phyloP scores from a whole-genome alignment of 2,888 invertebrate genomes.

The Nineta flava region DNA sequence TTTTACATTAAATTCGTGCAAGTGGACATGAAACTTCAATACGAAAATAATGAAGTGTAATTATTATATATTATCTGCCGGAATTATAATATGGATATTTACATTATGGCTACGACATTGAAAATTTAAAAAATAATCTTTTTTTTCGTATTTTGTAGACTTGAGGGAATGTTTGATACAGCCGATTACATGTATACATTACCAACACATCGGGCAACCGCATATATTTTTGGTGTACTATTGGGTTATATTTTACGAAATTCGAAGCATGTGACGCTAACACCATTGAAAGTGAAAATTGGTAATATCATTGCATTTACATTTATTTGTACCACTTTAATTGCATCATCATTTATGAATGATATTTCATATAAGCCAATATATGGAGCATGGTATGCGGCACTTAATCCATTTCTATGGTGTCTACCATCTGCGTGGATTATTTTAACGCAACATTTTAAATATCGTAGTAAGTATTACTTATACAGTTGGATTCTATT shows the following conservation, averaged over 20 bases:
- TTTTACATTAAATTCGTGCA: too few relatives aligned
- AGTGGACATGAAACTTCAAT: too few relatives aligned
- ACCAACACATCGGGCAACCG: conserved; percentile 46
- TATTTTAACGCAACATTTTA: conserved; percentile 43
- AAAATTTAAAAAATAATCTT: not conserved
- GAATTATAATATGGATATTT: too few relatives aligned
- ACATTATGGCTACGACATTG: too few relatives aligned
- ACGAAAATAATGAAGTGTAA: too few relatives aligned
- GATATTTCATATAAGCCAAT: conserved; percentile 37
- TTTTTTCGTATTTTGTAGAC: conserved; percentile 27
- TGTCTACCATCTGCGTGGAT: conserved; percentile 50
- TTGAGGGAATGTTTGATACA: conserved; percentile 46
- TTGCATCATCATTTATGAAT: conserved; percentile 49
- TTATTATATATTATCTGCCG: too few relatives aligned
- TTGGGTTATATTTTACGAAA: conserved; percentile 40
- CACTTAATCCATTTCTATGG: conserved; percentile 54
- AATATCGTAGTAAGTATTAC: conserved; percentile 33
- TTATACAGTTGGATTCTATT: too few relatives aligned
- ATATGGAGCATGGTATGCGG: conserved; percentile 51
- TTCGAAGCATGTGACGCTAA: conserved; percentile 28
- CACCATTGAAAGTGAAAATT: conserved; percentile 29
- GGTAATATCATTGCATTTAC: conserved; percentile 38
- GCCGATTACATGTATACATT: conserved; percentile 52
- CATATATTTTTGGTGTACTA: conserved; percentile 50
- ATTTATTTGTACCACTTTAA: conserved; percentile 35